Conservation (phyloP, 2,888 invertebrate genomes). For the Agelastica alni region DNA sequence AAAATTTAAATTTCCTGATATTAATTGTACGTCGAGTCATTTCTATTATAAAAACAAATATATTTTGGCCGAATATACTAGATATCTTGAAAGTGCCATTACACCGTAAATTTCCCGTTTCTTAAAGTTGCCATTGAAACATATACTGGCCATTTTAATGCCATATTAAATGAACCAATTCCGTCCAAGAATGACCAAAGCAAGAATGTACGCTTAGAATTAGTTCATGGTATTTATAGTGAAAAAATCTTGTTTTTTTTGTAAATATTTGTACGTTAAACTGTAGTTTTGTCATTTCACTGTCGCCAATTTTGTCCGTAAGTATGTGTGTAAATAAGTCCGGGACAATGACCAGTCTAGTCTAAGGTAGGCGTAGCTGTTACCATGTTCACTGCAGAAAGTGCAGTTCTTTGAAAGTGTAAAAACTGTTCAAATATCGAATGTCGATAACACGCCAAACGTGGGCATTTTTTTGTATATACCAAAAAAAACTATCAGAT, state of each 20-base stretch:
- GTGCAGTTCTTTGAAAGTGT: slow-evolving; percentile 25
- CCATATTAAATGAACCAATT: slow-evolving; percentile 32
- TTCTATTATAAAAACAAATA: too few species aligned
- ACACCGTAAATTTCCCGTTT: slow-evolving; percentile 32
- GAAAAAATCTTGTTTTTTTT: neutral
- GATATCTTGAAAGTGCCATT: neutral
- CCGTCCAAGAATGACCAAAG: slow-evolving; percentile 43
- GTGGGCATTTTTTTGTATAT: too few species aligned
- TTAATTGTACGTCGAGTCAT: too few species aligned
- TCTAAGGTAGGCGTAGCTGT: slow-evolving; percentile 15
- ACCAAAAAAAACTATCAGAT: too few species aligned
- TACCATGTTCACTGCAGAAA: slow-evolving; percentile 15
- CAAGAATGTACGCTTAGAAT: slow-evolving; percentile 34
- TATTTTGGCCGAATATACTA: too few species aligned
- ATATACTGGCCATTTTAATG: slow-evolving; percentile 30
- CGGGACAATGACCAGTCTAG: slow-evolving; percentile 32
- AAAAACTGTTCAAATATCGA: too few species aligned
- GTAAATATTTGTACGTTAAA: slow-evolving; percentile 14
- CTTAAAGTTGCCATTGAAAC: slow-evolving; percentile 38
- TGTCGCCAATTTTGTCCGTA: slow-evolving; percentile 10
- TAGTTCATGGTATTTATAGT: neutral
- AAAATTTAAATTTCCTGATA: too few species aligned
- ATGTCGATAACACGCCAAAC: too few species aligned
- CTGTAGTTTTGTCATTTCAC: slow-evolving; percentile 5
- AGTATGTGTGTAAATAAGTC: slow-evolving; percentile 23